A percentile compares a stretch with the other conserved stretches of the same genome.
phyloP scores from a whole-genome alignment of 2,113 vertebrate species.

The Neogale vison region DNA sequence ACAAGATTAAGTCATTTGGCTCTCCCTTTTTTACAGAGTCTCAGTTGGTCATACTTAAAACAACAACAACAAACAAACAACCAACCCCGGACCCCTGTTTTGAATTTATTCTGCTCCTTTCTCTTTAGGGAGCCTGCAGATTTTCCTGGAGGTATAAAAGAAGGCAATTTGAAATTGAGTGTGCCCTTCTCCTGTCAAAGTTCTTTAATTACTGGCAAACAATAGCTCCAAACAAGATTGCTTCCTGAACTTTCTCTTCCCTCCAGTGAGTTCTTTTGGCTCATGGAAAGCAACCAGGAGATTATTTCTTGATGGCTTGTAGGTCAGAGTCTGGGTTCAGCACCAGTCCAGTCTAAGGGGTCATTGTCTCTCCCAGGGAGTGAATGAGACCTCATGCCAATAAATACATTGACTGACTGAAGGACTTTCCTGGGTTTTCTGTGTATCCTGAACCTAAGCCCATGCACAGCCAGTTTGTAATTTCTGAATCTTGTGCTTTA shows the following conservation, averaged over 20 bases:
- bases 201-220: neutral
- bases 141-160: neutral
- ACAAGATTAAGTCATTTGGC: neutral
- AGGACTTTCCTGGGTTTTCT: neutral
- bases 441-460: neutral
- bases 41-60: neutral
- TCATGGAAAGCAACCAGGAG: neutral
- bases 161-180: neutral
- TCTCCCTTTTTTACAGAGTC: neutral
- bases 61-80: neutral
- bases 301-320: neutral
- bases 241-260: neutral
- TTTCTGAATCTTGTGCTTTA: neutral
- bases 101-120: neutral
- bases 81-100: neutral
- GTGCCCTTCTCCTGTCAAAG: neutral
- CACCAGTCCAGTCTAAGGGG: neutral
- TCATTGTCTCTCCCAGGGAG: neutral
- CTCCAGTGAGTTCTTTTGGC: neutral
- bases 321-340: neutral
- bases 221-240: neutral
- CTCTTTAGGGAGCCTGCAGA: neutral
- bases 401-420: neutral
- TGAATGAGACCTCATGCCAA: neutral
- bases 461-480: neutral